A percentile compares a stretch with the other conserved stretches of the same genome.
Conservation (phyloP, 2,113 vertebrate species). For the Gulo gulo region DNA sequence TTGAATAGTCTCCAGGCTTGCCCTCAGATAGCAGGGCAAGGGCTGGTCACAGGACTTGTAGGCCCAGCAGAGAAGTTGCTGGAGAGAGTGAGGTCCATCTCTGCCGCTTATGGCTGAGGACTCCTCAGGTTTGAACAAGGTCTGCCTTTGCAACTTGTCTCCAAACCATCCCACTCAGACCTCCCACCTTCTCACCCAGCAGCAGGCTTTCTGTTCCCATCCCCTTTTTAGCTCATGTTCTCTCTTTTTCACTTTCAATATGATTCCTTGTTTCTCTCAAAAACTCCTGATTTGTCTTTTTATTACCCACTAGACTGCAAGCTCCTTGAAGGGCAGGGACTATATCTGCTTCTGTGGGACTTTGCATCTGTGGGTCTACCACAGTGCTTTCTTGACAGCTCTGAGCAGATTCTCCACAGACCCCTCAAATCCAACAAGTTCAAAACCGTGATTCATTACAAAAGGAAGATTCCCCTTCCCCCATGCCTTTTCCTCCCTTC, state of each 20-base stretch:
- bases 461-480: neutral
- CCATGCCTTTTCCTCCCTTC: neutral
- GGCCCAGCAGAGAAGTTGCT: neutral
- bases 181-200: neutral
- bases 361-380: neutral
- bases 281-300: neutral
- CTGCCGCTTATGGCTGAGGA: neutral
- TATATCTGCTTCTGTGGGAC: neutral
- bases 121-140: neutral
- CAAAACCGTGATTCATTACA: neutral
- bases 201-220: neutral
- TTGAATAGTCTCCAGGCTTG: neutral
- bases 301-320: neutral
- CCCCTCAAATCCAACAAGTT: neutral
- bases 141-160: neutral
- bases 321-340: neutral
- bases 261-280: neutral
- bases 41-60: neutral
- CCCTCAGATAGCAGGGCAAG: neutral
- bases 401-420: neutral
- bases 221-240: neutral
- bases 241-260: neutral
- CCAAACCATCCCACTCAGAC: neutral
- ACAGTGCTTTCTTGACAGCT: neutral
- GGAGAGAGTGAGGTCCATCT: neutral